These are phyloP conservation scores for Lindbergichthys nudifrons DNA, from an alignment of 2,797 vertebrate genomes.

Conservation along the genomic window DNA sequence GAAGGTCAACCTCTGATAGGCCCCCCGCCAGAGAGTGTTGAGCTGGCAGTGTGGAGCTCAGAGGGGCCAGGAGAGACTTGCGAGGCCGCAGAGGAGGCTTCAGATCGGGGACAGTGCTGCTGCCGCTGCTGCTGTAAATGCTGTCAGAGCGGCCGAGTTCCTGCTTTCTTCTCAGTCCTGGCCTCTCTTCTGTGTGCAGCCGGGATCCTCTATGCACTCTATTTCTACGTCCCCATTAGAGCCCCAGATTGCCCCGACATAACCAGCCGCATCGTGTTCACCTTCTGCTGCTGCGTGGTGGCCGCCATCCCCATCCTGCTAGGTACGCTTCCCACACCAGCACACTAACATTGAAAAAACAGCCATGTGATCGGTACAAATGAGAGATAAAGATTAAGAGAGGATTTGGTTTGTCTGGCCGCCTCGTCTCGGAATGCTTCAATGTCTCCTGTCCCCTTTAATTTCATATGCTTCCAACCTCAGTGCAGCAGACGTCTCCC, in stretches of 20 bases:
- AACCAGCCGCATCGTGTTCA: constrained; percentile 77
- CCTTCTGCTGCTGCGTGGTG: constrained; percentile 80
- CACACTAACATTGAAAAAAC: constrained; percentile 17
- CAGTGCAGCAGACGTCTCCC: constrained; percentile 61
- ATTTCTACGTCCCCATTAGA: constrained; percentile 79
- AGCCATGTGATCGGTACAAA: constrained; percentile 14
- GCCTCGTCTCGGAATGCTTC: constrained; percentile 73
- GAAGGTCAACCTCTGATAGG: constrained; percentile 77
- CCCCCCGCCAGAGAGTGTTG: constrained; percentile 71
- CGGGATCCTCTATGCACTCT: constrained; percentile 80
- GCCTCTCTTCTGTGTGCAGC: constrained; percentile 78
- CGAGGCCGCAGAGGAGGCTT: constrained; percentile 30
- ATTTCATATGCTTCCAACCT: constrained; percentile 67
- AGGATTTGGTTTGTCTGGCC: constrained; percentile 72
- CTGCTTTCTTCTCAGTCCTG: constrained; percentile 74
- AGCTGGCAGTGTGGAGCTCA: constrained; percentile 72
- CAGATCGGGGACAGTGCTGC: constrained; percentile 47
- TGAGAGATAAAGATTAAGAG: constrained; percentile 64
- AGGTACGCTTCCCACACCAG: constrained; percentile 69
- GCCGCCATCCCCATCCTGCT: constrained; percentile 80
- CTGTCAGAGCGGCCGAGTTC: constrained; percentile 69
- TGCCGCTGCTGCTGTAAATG: constrained; percentile 72
- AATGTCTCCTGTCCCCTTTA: constrained; percentile 71
- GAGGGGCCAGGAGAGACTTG: constrained; percentile 56
- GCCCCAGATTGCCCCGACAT: constrained; percentile 74